These are phyloP conservation scores for Boloria selene DNA, from an alignment of 2,888 invertebrate genomes.

Conservation along the genomic window DNA sequence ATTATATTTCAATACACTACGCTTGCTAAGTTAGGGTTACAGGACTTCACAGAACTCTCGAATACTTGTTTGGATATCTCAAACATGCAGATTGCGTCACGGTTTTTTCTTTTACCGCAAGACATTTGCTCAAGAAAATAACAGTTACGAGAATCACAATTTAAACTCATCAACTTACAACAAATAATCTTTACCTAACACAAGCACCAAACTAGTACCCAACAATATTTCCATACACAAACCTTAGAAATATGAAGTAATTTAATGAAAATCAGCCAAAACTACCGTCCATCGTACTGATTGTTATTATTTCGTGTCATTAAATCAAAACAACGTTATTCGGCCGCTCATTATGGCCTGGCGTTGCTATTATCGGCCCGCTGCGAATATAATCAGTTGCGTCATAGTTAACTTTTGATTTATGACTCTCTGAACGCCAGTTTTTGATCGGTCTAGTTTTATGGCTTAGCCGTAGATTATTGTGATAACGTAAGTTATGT, in stretches of 20 bases:
- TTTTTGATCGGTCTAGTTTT: slow-evolving; percentile 71
- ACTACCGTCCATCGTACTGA: slow-evolving; percentile 56
- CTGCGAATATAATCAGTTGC: slow-evolving; percentile 66
- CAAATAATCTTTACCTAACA: not conserved
- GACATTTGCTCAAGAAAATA: no score
- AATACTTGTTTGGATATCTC: no score
- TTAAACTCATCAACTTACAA: no score
- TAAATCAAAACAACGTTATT: slow-evolving; percentile 73
- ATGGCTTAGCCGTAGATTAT: slow-evolving; percentile 52
- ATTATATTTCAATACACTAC: no score
- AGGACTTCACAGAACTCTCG: no score
- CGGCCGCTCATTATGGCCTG: slow-evolving; percentile 62
- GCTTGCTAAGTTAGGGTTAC: no score
- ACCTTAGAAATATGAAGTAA: not conserved
- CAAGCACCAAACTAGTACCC: no score
- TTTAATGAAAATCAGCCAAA: slow-evolving; percentile 20
- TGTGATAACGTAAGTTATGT: slow-evolving; percentile 19
- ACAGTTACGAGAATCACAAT: no score
- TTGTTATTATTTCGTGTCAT: slow-evolving; percentile 74
- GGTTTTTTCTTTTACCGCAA: no score
- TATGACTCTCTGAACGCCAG: slow-evolving; percentile 61
- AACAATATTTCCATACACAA: not conserved
- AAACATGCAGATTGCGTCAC: no score
- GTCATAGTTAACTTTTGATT: slow-evolving; percentile 68
- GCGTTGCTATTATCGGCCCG: slow-evolving; percentile 53